Evolutionary conservation across 2,113 vertebrate species (phyloP), one percentile per base, ranked within the genome.

Genomic region (Trochalopteron elliotii): DNA sequence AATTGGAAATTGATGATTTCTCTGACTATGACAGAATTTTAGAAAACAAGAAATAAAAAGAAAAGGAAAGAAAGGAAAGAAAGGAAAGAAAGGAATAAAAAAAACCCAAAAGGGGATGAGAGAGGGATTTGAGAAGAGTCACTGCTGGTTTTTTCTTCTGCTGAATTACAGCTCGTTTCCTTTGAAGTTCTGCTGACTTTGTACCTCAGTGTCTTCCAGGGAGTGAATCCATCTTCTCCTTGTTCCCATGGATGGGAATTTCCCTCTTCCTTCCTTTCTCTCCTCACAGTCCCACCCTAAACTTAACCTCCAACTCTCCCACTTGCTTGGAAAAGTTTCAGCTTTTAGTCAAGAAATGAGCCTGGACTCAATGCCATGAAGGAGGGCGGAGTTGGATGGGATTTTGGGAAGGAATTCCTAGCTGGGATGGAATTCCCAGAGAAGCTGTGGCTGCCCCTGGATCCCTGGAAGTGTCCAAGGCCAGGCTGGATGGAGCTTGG

Each of bases 141-240:
- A 24, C 17, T 69, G 80, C 37, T 93, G 55, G 76, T 37, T 95
- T 86, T 88, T 53, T 45, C 37, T 93, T 53, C 28, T 90, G 14
- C 30, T 87, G 72, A 87, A 63, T 94, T 83, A 49, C 22, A 12
- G 40, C 28, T 87, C 37, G 5, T 77, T 89, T 74, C 72, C 80
- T 94, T 83, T 67, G 64, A 89, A 63, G 83, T 83, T 74, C 37
- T 94, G 63, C 50, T 70, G 83, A 81, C 39, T 82, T 70, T 25
- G 74, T 37, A 25, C 59, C 1, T 2, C 28, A 10, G 45, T 1
- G 0, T 30, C 15, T 44, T 75, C 28, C 52, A 53, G 70, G 23
- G 56, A 92, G 47, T 37, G 11, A 52, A 90, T 79, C 67, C n/a
- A 3, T 72, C 76, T 30, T 28, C 53, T 30, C n/a, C 42, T 63